phyloP scores from a whole-genome alignment of 2,113 vertebrate genomes.

The Elanus axillaris region DNA sequence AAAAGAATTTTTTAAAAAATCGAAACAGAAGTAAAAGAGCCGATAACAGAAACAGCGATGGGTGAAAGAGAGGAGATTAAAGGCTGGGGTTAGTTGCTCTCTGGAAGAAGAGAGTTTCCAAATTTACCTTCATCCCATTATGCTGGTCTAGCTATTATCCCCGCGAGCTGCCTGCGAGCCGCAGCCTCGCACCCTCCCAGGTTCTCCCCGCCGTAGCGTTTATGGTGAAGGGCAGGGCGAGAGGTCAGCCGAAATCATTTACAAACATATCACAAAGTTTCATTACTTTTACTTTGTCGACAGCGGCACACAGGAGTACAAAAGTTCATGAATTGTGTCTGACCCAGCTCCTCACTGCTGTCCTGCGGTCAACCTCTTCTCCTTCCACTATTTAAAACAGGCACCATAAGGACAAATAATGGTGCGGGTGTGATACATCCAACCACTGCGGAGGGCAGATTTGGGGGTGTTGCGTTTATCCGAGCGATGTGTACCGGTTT shows the following conservation, averaged over 20 bases:
- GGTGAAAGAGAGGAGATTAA: slow-evolving; percentile 1
- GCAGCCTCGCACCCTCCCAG: slow-evolving; percentile 61
- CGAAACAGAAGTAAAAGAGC: slow-evolving; percentile 16
- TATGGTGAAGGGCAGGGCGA: slow-evolving; percentile 84
- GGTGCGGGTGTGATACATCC: slow-evolving; percentile 36
- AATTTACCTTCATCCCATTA: slow-evolving; percentile 66
- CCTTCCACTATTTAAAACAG: slow-evolving; percentile 35
- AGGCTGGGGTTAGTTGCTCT: slow-evolving; percentile 35
- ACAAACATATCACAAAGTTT: slow-evolving; percentile 92
- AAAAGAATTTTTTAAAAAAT: background rate
- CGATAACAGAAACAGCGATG: slow-evolving; percentile 1
- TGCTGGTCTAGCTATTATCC: slow-evolving; percentile 50
- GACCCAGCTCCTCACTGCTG: slow-evolving; percentile 74
- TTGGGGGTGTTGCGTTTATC: slow-evolving; percentile 10
- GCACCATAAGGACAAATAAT: slow-evolving; percentile 59
- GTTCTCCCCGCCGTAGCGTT: slow-evolving; percentile 66
- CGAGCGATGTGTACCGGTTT: background rate
- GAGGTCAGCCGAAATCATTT: slow-evolving; percentile 92
- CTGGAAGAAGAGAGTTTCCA: slow-evolving; percentile 3
- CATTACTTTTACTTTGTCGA: slow-evolving; percentile 87
- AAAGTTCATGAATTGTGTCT: slow-evolving; percentile 84
- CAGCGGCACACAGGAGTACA: slow-evolving; percentile 84
- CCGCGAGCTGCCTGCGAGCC: slow-evolving; percentile 39
- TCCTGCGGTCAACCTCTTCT: slow-evolving; percentile 56
- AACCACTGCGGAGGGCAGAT: slow-evolving; percentile 23